Evolutionary conservation across 2,113 vertebrate species (phyloP), one percentile per base, ranked within the genome.

Genomic region (Acanthochromis polyacanthus): DNA sequence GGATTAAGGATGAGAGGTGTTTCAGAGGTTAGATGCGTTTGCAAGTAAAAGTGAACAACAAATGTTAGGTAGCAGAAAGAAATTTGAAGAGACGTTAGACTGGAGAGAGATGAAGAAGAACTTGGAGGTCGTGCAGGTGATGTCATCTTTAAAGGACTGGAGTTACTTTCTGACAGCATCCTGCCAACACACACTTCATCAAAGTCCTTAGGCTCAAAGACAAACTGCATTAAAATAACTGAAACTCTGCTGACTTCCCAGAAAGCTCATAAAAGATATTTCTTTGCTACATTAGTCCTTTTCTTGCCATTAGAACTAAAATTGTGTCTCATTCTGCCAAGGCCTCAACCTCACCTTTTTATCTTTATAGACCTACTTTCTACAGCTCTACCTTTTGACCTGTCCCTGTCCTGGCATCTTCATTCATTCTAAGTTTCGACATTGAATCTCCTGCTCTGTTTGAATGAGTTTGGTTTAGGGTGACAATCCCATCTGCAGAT

Each of bases 191-290:
- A 57, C 45, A 76, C 55, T 16, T 86, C 17, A 72, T 75, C 58
- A 69, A 58, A 85, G 48, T 32, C 12, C 22, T 48, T 50, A 9
- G 2, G 22, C 52, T 59, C 52, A 23, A 4, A 43, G 28, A 63
- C 46, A 51, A 73, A 25, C 32, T 66, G 10, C 59, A 67, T 72
- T 78, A 61, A 52, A 75, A 71, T n/a, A 57, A 81, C 64, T 56
- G 61, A 73, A 71, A 61, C 56, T 59, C 40, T 56, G 10, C 32
- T 48, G 14, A 19, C 22, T 46, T 59, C 16, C 8, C 64, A 79
- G 59, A 81, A 75, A 78, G 32, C 16, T 51, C 25, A 67, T 86
- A 73, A 84, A 84, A 82, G 25, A 69, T 53, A 70, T 81, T 50
- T 43, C 23, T 12, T 61, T 40, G 4, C 38, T 25, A 12, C 57